phyloP scores from a whole-genome alignment of 2,113 vertebrate species.

The Setophaga coronata region DNA sequence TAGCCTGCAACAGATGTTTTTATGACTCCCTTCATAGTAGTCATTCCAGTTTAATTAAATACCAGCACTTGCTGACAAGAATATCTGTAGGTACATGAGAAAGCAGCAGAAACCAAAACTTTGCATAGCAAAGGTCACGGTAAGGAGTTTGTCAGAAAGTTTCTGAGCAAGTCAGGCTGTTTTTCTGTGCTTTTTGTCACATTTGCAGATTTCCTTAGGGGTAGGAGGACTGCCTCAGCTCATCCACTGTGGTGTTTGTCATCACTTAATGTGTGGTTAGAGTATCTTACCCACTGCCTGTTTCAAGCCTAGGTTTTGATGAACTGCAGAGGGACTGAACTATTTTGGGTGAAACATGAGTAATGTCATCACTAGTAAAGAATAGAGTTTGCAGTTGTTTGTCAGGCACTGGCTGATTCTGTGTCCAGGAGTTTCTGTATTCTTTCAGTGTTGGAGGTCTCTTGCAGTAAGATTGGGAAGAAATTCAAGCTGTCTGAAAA shows the following conservation, averaged over 20 bases:
- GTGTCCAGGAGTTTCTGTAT: not conserved
- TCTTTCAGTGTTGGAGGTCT: not conserved
- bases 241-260: not conserved
- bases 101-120: not conserved
- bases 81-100: not conserved
- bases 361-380: not conserved
- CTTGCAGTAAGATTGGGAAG: not conserved
- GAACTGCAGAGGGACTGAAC: not conserved
- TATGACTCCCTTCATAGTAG: not conserved
- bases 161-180: not conserved
- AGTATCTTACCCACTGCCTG: not conserved
- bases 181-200: not conserved
- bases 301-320: not conserved
- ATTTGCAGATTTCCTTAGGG: not conserved
- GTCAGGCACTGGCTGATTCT: not conserved
- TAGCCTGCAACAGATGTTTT: not conserved
- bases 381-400: not conserved
- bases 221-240: not conserved
- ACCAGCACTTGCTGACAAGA: not conserved
- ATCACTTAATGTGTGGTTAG: not conserved
- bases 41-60: not conserved
- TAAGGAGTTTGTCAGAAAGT: not conserved
- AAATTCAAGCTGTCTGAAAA: not conserved
- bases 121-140: not conserved
- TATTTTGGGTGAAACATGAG: not conserved